phyloP scores from a whole-genome alignment of 2,113 vertebrate species.

The Alaudala cheleensis region DNA sequence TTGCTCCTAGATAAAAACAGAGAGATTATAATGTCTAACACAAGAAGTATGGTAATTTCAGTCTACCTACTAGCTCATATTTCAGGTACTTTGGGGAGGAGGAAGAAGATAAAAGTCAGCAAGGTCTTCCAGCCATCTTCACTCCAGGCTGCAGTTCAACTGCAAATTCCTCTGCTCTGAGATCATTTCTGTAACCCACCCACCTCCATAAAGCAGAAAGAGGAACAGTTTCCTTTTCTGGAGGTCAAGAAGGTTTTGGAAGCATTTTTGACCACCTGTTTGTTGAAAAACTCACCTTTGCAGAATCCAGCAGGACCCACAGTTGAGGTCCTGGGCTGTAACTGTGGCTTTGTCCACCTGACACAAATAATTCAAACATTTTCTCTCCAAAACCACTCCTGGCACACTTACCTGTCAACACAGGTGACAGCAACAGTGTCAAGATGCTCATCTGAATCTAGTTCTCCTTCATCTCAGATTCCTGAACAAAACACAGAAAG shows the following conservation, averaged over 20 bases:
- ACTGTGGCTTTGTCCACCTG: neutral
- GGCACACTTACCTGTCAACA: neutral
- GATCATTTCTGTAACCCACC: neutral
- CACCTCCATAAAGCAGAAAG: neutral
- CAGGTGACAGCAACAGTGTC: neutral
- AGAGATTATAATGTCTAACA: neutral
- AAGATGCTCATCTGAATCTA: neutral
- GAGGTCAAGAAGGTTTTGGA: neutral
- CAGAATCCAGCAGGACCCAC: neutral
- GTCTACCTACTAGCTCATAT: neutral
- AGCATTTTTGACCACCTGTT: neutral
- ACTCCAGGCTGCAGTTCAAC: neutral
- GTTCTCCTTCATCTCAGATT: neutral
- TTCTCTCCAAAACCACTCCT: neutral
- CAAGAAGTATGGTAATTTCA: neutral
- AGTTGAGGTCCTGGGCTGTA: neutral
- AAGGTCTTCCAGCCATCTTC: neutral
- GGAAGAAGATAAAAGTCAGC: neutral
- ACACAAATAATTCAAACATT: neutral
- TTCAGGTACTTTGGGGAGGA: neutral
- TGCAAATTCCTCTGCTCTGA: neutral
- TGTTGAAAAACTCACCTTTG: neutral
- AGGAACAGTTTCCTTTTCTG: neutral
- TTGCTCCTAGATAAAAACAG: neutral
- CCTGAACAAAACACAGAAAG: neutral